A percentile compares a stretch with the other conserved stretches of the same genome.
These are phyloP conservation scores for Mystacides longicornis DNA, from an alignment of 2,888 invertebrate species.

Conservation along the genomic window DNA sequence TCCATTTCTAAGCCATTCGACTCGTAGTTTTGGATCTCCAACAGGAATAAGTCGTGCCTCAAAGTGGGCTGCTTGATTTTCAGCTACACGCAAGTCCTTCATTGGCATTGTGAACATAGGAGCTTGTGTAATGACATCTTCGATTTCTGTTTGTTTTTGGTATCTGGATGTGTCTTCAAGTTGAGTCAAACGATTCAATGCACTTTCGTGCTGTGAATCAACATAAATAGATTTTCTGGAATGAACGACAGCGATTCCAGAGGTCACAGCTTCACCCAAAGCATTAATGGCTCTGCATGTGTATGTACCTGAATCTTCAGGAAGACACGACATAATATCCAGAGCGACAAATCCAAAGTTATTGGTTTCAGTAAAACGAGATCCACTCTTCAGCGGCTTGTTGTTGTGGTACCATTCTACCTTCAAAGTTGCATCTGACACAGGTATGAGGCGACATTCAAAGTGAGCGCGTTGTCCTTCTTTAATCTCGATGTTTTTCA, in stretches of 20 bases:
- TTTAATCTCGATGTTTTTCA: conserved; percentile 86
- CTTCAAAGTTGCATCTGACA: conserved; percentile 87
- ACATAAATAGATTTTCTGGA: conserved; percentile 78
- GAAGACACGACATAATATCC: conserved; percentile 90
- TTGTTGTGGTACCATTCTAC: conserved; percentile 96
- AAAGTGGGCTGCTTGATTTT: conserved; percentile 90
- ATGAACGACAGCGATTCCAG: conserved; percentile 77
- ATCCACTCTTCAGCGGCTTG: conserved; percentile 82
- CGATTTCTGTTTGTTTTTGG: conserved; percentile 64
- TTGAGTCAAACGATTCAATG: conserved; percentile 70
- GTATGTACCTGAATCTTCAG: conserved; percentile 95
- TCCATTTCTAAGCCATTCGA: conserved; percentile 90
- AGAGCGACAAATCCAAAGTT: conserved; percentile 97
- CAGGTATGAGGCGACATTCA: conserved; percentile 88
- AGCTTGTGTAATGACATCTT: conserved; percentile 76
- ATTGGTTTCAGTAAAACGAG: conserved; percentile 91
- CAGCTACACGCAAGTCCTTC: conserved; percentile 76
- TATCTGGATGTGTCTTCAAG: conserved; percentile 73
- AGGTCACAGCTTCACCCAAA: conserved; percentile 87
- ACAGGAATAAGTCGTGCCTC: conserved; percentile 91
- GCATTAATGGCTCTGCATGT: conserved; percentile 89
- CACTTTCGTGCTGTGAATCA: conserved; percentile 84
- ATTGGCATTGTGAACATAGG: conserved; percentile 90
- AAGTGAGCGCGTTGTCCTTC: conserved; percentile 94
- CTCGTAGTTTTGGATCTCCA: conserved; percentile 84